phyloP scores from a whole-genome alignment of 1,140 invertebrate species.

The Drosophila persimilis region DNA sequence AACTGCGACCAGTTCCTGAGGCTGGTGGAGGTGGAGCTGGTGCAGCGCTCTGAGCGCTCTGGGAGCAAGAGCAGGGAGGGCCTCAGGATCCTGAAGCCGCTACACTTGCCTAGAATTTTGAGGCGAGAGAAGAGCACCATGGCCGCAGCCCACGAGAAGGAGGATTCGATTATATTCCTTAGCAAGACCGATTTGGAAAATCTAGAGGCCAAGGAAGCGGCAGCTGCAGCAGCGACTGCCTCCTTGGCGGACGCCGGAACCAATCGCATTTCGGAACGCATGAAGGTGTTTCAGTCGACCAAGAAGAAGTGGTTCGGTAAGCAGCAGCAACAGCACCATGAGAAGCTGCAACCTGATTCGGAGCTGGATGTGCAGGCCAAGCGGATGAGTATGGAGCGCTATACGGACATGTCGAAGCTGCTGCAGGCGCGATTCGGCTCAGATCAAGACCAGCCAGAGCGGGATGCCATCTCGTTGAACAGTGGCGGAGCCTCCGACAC shows the following conservation, averaged over 20 bases:
- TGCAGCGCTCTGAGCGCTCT: slow-evolving; percentile 83
- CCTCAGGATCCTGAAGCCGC: slow-evolving; percentile 84
- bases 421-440: slow-evolving; percentile 85
- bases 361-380: slow-evolving; percentile 79
- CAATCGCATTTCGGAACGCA: slow-evolving; percentile 83
- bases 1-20: slow-evolving; percentile 83
- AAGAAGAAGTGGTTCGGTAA: slow-evolving; percentile 86
- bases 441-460: slow-evolving; percentile 28
- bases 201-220: slow-evolving; percentile 82
- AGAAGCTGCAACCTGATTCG: slow-evolving; percentile 72
- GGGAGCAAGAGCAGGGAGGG: slow-evolving; percentile 84
- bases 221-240: slow-evolving; percentile 28
- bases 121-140: slow-evolving; percentile 84
- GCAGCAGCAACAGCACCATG: slow-evolving; percentile 76
- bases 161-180: slow-evolving; percentile 86
- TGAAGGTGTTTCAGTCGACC: slow-evolving; percentile 85
- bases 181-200: slow-evolving; percentile 86
- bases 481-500: slow-evolving; percentile 67
- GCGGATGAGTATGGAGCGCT: slow-evolving; percentile 84
- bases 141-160: slow-evolving; percentile 84
- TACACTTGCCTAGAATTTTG: slow-evolving; percentile 84
- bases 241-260: slow-evolving; percentile 18
- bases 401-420: slow-evolving; percentile 86
- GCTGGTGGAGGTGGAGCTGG: slow-evolving; percentile 80
- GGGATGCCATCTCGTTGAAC: slow-evolving; percentile 53